Evolutionary conservation across 30 jellyfish, hydroid and myxozoan genomes (phyloP).

Genomic region (Haliclystus octoradiatus): DNA sequence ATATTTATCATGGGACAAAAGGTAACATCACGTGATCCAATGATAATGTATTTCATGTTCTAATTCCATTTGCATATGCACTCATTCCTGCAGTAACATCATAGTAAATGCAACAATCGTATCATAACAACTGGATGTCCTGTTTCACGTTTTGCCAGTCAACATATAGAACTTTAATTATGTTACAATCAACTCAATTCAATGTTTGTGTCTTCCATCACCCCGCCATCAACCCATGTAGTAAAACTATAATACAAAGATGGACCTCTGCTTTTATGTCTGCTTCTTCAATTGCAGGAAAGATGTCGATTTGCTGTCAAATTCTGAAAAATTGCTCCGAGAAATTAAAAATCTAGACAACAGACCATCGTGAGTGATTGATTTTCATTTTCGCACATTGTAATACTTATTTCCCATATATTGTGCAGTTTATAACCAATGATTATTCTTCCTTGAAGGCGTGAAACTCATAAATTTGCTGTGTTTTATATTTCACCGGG

Average conservation of each 20-base stretch:
- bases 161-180: no score
- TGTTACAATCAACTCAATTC: no score
- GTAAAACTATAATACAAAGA: no score
- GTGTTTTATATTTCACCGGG: constrained; percentile 92
- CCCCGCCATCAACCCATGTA: no score
- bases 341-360: constrained; percentile 85
- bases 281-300: constrained; percentile 51
- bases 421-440: no score
- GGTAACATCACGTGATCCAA: constrained; percentile 32
- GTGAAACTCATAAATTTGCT: constrained; percentile 94
- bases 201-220: no score
- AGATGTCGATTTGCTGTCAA: constrained; percentile 57
- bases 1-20: constrained; percentile 61
- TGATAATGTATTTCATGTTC: neutral
- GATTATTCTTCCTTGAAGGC: constrained; percentile 66
- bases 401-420: no score
- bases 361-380: constrained; percentile 62
- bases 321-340: constrained; percentile 61
- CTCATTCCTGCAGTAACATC: neutral
- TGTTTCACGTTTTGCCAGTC: no score
- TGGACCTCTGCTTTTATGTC: no score
- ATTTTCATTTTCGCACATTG: no score
- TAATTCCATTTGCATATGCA: neutral
- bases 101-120: no score
- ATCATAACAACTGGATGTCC: no score